Conservation (phyloP, 2,797 vertebrate species). For the Bothrops alternatus region DNA sequence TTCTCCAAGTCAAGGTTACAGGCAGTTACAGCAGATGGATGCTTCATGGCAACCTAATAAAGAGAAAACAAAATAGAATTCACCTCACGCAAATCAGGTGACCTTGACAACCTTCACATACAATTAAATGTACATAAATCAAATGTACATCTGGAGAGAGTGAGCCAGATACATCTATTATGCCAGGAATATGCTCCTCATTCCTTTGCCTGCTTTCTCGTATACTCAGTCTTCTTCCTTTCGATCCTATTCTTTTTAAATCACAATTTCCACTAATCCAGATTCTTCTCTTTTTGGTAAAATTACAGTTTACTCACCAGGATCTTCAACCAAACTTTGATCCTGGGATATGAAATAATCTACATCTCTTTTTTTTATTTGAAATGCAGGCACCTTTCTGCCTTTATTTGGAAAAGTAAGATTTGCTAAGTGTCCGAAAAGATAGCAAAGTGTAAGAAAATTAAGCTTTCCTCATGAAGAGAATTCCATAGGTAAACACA, state of each 20-base stretch:
- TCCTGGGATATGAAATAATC: not conserved
- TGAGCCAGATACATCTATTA: not conserved
- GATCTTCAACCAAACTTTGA: not conserved
- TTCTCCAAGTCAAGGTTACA: conserved; percentile 82
- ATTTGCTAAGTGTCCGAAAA: not conserved
- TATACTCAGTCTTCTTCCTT: not conserved
- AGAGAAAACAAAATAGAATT: conserved; percentile 13
- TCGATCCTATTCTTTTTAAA: not conserved
- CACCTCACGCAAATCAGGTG: not conserved
- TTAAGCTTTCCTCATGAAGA: not conserved
- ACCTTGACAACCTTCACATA: not conserved
- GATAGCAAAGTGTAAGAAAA: not conserved
- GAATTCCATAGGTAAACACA: not conserved
- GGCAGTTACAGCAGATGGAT: conserved; percentile 79
- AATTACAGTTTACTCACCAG: not conserved
- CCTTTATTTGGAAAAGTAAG: not conserved
- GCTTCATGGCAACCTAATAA: conserved; percentile 80
- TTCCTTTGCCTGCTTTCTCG: not conserved
- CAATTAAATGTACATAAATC: not conserved
- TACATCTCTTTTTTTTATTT: not conserved
- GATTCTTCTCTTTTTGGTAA: not conserved
- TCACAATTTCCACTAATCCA: not conserved
- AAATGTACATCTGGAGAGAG: not conserved
- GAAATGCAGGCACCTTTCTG: not conserved
- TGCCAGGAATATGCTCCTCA: not conserved